Evolutionary conservation across 2,888 invertebrate species (phyloP), one percentile per base, ranked within the genome.

Genomic region (Cryptophagus acutangulus): DNA sequence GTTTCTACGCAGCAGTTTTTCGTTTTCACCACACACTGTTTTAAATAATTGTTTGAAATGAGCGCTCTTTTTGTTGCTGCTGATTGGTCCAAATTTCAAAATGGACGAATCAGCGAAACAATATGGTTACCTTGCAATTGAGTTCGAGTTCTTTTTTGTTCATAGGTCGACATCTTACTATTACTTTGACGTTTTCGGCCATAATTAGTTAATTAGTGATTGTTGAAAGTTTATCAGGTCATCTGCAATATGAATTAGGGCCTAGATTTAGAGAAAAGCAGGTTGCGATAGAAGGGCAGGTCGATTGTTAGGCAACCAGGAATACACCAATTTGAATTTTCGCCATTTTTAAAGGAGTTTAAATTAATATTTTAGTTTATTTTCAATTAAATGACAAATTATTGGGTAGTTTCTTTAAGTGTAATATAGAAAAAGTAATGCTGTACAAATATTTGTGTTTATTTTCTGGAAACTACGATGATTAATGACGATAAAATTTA

Each of bases 161-260:
- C 79, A 89, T 82, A 15, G 92, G 92, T 36, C 91, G 82, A 74
- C 90, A 91, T 73, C 88, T 71, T 49, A 87, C 86, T 41, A 88
- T 83, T 36, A 89, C 89, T 71, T 84, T 85, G 38, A 89, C 87
- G 57, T 81, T 74, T 67, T 87, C 86, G 24, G 69, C 69, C 70
- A 71, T 71, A 33, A 42, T 50, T 18, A 17, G 15, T 8, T 14
- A 6, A 31, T 31, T 9, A 5, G 26, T 26, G 20, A 6, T 10
- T 29, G 29, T 6, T 31, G 31, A 12, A 4, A 20, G 4, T 42
- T 47, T 34, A 34, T 51, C 46, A 55, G 18, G 44, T 38, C 52
- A 55, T 53, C 48, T 48, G 13, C 35, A 38, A 38, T 12, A 3
- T 15, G 9, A 30, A 13, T 18, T n/a, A n/a, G n/a, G n/a, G n/a